Base-by-base conservation (phyloP, 2,113 vertebrate species). In the Xiphorhynchus elegans region DNA sequence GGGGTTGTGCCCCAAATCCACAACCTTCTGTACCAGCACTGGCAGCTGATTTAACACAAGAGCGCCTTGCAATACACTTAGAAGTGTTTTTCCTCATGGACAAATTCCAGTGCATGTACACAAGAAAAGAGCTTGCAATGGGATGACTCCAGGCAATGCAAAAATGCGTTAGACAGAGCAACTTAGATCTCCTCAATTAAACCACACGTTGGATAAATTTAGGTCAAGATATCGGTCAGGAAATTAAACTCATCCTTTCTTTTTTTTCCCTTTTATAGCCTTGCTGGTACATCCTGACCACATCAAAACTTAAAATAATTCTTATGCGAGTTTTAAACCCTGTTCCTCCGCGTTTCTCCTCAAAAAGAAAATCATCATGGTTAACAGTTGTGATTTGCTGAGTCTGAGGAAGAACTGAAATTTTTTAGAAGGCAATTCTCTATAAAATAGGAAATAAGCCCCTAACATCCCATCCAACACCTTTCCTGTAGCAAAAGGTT, bases 221-320 rank as follows among this genome's bases (percentile, higher is more conserved):
- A 89, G 68, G 53, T 78, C 58, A 81, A 68, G 53, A 85, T 83
- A 82, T 2, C 42, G 17, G 70, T 40, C 70, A 87, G 93, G 87
- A 95, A 92, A 94, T 94, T 14, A 60, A 89, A 76, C 35, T 56
- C 15, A 67, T 89, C 52, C 28, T 62, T 66, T 60, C 49, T 58
- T 59, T 50, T 35, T 40, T 47, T 24, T n/a, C 23, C 14, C 26
- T 56, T 83, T 74, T 72, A 37, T 60, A 52, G 52, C 17, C 11
- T 16, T 49, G 31, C 20, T 82, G 35, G 35, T 81, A 42, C 44
- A 21, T 33, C 46, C 35, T 59, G 63, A 87, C 56, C 37, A 53
- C n/a, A 56, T 52, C 64, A 85, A 82, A 84, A 78, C n/a, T 52
- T 44, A 6, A 33, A 69, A 11, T 39, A 73, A 84, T 81, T 78